Conservation (phyloP, 2,113 vertebrate genomes). For the Ascaphus truei region DNA sequence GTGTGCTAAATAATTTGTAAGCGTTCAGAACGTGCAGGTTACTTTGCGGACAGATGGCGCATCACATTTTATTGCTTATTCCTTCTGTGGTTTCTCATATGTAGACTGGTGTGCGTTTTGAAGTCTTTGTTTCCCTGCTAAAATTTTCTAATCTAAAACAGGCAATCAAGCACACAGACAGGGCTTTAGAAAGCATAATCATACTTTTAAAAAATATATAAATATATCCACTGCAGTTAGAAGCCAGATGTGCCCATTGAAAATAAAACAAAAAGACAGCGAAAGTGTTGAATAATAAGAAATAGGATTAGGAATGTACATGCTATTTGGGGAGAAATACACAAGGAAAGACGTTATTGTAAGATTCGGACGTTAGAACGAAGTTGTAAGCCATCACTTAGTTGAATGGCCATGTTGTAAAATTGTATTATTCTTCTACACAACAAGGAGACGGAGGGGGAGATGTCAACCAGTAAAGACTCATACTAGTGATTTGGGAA, state of each 20-base stretch:
- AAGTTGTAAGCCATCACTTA: not conserved
- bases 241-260: conserved; percentile 54
- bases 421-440: not conserved
- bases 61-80: conserved; percentile 86
- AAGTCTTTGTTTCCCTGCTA: conserved; percentile 73
- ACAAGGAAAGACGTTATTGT: not conserved
- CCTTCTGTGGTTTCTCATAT: conserved; percentile 84
- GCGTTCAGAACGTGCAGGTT: conserved; percentile 80
- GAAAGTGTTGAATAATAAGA: conserved; percentile 49
- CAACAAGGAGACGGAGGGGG: not conserved
- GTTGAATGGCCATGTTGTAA: not conserved
- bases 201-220: conserved; percentile 57
- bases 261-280: conserved; percentile 49
- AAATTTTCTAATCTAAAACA: conserved; percentile 74
- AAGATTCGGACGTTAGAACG: not conserved
- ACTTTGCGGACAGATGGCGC: conserved; percentile 90
- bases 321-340: not conserved
- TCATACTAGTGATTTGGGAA: not conserved
- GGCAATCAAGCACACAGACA: conserved; percentile 69
- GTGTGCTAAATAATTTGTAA: conserved; percentile 84
- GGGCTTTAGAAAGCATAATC: conserved; percentile 65
- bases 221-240: conserved; percentile 45
- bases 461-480: not conserved
- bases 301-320: not conserved
- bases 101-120: conserved; percentile 65